Evolutionary conservation across 2,113 vertebrate species (phyloP), one percentile per base, ranked within the genome.

Genomic region (Hippocampus guttulatus): DNA sequence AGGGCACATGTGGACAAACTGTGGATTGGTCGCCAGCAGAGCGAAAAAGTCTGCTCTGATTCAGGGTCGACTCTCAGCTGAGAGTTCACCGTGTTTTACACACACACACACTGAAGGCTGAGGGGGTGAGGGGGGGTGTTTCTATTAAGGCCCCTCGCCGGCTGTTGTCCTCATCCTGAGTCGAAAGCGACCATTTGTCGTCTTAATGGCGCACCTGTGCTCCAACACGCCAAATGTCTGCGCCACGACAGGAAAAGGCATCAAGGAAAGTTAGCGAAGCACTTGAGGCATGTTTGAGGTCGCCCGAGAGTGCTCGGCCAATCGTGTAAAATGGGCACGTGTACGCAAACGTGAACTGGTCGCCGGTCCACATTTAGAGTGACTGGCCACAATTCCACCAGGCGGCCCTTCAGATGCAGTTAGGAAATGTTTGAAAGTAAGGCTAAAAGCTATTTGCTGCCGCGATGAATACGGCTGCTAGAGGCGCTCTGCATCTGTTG

Each of bases 131-230:
- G n/a, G 52, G 21, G 52, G 52, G 21, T n/a, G 30, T 33, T 38
- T 21, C 20, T n/a, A 55, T 55, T 55, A 55, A 55, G 10, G 21
- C n/a, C 52, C 52, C 52, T 27, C 55, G 27, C 55, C 55, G 23
- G 55, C 55, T 58, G 55, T 58, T 58, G 55, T 58, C 12, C n/a
- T 27, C 10, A 27, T 21, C 12, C 55, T 5, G 8, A 27, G 12
- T 25, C 25, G 1, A 58, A 58, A 58, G 55, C 55, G 55, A 6
- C 55, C 55, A 58, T 58, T 58, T 58, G 55, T 58, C n/a, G 25
- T 27, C 55, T 58, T 58, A 58, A 58, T 58, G 55, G 55, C 23
- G 23, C 55, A 58, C 55, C 25, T 58, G 55, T 58, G 55, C 55
- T 58, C n/a, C 55, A 58, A 27, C 55, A 5, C 23, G 33, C 33